Evolutionary conservation across 2,113 vertebrate species (phyloP).

Genomic region (Podiceps cristatus): DNA sequence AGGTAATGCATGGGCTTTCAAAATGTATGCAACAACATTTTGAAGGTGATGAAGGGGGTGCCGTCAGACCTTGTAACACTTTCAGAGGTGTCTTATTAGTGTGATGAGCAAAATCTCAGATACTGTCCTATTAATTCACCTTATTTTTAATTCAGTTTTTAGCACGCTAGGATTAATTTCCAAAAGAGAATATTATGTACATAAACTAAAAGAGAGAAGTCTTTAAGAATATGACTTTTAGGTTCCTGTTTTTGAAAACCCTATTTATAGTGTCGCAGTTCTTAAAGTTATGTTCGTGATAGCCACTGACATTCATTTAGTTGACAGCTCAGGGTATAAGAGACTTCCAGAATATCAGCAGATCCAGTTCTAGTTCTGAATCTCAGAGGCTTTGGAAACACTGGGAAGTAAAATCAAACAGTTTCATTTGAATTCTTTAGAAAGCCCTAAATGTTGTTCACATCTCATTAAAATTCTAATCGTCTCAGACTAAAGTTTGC

Average conservation of each 20-base stretch:
- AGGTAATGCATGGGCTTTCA: constrained; percentile 77
- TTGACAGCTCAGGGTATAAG: constrained; percentile 6
- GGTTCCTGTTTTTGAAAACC: not conserved
- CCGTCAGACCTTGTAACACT: not conserved
- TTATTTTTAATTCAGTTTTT: not conserved
- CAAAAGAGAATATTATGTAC: not conserved
- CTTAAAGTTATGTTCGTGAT: not conserved
- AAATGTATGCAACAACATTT: not conserved
- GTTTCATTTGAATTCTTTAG: not conserved
- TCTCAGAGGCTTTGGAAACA: constrained; percentile 11
- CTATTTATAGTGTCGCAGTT: not conserved
- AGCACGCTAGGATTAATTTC: not conserved
- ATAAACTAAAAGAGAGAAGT: not conserved
- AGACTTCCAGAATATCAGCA: not conserved
- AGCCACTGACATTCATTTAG: not conserved
- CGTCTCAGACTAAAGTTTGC: not conserved
- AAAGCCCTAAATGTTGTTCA: not conserved
- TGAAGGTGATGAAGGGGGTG: not conserved
- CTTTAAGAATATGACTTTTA: not conserved
- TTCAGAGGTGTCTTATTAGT: not conserved
- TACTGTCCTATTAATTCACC: not conserved
- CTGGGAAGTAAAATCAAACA: constrained; percentile 20
- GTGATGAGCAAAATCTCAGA: not conserved
- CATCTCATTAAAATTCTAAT: constrained; percentile 30
- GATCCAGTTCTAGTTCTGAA: not conserved